Conservation (phyloP, 2,113 vertebrate genomes). For the Glareola pratincola region DNA sequence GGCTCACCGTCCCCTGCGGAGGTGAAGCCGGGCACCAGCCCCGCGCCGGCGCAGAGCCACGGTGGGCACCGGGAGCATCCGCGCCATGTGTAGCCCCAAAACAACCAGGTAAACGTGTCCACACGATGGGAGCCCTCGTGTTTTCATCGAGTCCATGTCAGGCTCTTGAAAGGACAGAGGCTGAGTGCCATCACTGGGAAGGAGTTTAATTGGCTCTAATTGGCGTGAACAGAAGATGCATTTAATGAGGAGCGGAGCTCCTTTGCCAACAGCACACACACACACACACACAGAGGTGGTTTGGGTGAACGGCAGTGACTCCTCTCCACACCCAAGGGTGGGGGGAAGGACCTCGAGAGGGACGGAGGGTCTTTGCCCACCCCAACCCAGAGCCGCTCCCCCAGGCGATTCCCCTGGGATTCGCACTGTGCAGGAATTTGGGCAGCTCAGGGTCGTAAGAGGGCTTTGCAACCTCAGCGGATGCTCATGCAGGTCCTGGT, state of each 20-base stretch:
- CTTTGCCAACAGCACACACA: neutral
- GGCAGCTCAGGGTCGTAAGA: neutral
- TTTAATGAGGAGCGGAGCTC: neutral
- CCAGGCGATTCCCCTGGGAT: neutral
- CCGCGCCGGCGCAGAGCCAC: accelerated
- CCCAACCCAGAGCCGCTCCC: neutral
- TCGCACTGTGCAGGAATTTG: neutral
- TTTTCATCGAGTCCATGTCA: neutral
- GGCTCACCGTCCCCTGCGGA: neutral
- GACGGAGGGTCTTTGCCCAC: too few species aligned
- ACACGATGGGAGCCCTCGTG: accelerated
- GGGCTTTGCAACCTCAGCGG: neutral
- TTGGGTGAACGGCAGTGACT: neutral
- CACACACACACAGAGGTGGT: neutral
- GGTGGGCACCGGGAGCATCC: accelerated
- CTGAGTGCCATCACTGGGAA: neutral
- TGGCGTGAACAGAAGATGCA: neutral
- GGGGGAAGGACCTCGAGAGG: neutral
- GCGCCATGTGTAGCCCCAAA: accelerated
- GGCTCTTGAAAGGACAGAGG: neutral
- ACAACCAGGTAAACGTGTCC: neutral
- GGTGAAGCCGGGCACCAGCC: accelerated
- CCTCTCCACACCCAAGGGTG: neutral
- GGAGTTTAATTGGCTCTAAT: neutral
- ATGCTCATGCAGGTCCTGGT: neutral